phyloP scores from a whole-genome alignment of 2,797 vertebrate species.

The Eospalax fontanierii region DNA sequence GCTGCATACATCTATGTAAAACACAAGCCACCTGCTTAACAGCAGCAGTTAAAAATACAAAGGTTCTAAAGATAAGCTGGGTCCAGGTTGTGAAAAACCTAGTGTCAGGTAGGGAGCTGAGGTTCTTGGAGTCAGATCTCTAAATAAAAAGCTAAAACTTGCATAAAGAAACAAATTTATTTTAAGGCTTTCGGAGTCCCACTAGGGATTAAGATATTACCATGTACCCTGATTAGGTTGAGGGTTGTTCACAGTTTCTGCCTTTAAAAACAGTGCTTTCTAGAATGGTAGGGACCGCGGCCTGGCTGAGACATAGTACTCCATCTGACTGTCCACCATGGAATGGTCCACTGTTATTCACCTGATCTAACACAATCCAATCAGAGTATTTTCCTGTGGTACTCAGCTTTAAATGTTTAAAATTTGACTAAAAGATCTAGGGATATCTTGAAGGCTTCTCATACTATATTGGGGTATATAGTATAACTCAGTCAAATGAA shows the following conservation, averaged over 20 bases:
- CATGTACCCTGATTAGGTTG: neutral
- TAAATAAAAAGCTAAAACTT: slow-evolving; percentile 46
- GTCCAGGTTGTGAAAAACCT: neutral
- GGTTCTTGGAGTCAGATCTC: slow-evolving; percentile 18
- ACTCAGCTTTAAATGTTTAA: slow-evolving; percentile 60
- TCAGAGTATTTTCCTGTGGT: neutral
- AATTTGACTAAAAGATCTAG: slow-evolving; percentile 37
- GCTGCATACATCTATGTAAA: slow-evolving; percentile 41
- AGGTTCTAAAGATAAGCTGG: slow-evolving; percentile 3
- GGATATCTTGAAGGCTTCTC: slow-evolving; percentile 33
- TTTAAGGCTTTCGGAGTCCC: slow-evolving; percentile 27
- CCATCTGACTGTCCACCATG: neutral
- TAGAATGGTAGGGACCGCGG: neutral
- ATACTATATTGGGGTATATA: neutral
- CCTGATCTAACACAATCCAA: neutral
- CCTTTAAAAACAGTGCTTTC: neutral
- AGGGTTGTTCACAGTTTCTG: neutral
- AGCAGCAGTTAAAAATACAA: slow-evolving; percentile 11
- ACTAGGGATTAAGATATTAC: neutral
- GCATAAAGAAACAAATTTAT: slow-evolving; percentile 24
- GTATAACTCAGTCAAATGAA: slow-evolving; percentile 68
- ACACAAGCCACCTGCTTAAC: slow-evolving; percentile 9
- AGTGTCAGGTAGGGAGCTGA: neutral
- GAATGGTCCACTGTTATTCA: neutral
- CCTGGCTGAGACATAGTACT: neutral